Evolutionary conservation across 2,113 vertebrate species (phyloP), one percentile per base, ranked within the genome.

Genomic region (Bagarius yarrelli): DNA sequence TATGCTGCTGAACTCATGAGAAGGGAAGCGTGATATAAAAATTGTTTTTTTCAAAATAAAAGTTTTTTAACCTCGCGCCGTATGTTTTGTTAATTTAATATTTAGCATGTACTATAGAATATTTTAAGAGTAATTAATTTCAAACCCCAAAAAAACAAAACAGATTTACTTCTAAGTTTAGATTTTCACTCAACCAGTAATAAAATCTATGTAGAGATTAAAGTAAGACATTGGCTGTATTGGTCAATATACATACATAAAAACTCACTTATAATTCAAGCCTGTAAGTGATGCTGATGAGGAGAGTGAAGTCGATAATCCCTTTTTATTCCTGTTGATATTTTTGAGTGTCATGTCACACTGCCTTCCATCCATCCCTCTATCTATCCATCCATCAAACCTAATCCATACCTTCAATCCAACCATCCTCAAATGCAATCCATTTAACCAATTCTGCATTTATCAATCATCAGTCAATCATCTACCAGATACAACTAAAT

Each of bases 1-100:
- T 2, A 40, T 25, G 15, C 50, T 44, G 64, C 64, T 67, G 30
- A 67, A 66, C 27, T 30, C 21, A 18, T 52, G n/a, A 69, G 8
- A 50, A 25, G 8, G n/a, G 66, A 60, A 72, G 36, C 25, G 13
- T 8, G 25, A 80, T 30, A 53, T 14, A 34, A 56, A 8, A 57
- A 23, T 5, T 4, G 4, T 25, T 19, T 36, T 60, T 27, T 21
- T 56, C 32, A 82, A 76, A 79, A 76, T 85, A 82, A 82, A 82
- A 69, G 83, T 67, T 63, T 12, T 50, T 2, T 40, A 44, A 6
- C 14, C 2, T 11, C 30, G 3, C 36, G 3, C 36, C 3, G 6
- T 14, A 14, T 4, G 2, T 34, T 36, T 14, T 27, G 21, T 18
- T 40, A 21, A 40, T 67, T 16, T 67, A 67, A 64, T 34, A 21